Percentiles rank a stretch among this genome's conserved stretches.
phyloP scores from a whole-genome alignment of 2,888 invertebrate genomes.

The Rutpela maculata region DNA sequence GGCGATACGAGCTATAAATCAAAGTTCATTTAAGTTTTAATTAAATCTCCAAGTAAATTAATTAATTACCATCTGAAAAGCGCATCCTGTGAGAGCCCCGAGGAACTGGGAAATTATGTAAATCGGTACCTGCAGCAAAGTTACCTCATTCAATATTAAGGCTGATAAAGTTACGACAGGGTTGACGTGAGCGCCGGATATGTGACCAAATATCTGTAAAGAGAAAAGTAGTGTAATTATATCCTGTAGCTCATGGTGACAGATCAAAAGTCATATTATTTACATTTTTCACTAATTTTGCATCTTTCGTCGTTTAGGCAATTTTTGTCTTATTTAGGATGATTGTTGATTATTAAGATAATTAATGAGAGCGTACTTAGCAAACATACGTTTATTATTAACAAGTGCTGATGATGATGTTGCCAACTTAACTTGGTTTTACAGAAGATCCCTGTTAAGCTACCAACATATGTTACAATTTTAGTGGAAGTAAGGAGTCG shows the following conservation, averaged over 20 bases:
- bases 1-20: conserved; percentile 64
- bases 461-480: too few species aligned
- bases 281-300: too few species aligned
- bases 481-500: too few species aligned
- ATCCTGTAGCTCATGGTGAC: background rate
- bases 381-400: too few species aligned
- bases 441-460: too few species aligned
- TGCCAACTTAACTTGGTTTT: too few species aligned
- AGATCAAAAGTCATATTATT: too few species aligned
- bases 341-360: too few species aligned
- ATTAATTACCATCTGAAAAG: conserved; percentile 76
- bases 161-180: conserved; percentile 84
- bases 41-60: conserved; percentile 17
- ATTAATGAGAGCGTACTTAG: too few species aligned
- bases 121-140: conserved; percentile 76
- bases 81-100: conserved; percentile 82
- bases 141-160: conserved; percentile 76
- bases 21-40: conserved; percentile 23
- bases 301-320: too few species aligned
- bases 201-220: conserved; percentile 82
- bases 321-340: too few species aligned
- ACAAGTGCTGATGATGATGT: too few species aligned
- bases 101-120: conserved; percentile 80
- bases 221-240: background rate
- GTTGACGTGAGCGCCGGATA: conserved; percentile 88